Evolutionary conservation across 2,888 invertebrate genomes (phyloP).

Genomic region (Calephelis perditalis): DNA sequence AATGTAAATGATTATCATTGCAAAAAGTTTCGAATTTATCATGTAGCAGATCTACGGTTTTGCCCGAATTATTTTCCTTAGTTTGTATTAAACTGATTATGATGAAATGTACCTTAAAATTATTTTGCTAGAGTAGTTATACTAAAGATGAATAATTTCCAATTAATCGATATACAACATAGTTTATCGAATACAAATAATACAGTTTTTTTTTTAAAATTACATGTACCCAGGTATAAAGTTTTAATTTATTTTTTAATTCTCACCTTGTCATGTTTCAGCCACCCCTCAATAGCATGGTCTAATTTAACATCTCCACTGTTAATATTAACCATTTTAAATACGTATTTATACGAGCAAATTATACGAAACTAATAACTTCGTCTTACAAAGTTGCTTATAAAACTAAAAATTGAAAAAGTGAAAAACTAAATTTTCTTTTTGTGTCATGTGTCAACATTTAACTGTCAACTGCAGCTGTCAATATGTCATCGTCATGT

Average conservation of each 20-base stretch:
- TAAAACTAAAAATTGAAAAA: neutral
- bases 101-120: constrained; percentile 11
- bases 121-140: too few relatives aligned
- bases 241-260: neutral
- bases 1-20: too few relatives aligned
- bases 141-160: too few relatives aligned
- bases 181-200: too few relatives aligned
- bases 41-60: too few relatives aligned
- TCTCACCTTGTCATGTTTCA: constrained; percentile 84
- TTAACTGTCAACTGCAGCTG: too few relatives aligned
- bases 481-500: too few relatives aligned
- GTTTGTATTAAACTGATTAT: neutral
- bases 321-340: constrained; percentile 31
- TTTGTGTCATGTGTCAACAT: neutral
- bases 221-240: too few relatives aligned
- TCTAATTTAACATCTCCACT: constrained; percentile 79
- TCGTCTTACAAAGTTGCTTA: neutral
- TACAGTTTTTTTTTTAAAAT: too few relatives aligned
- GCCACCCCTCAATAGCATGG: constrained; percentile 83
- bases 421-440: neutral
- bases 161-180: too few relatives aligned
- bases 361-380: neutral
- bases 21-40: too few relatives aligned
- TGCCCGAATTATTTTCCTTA: too few relatives aligned
- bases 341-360: neutral